Conservation (phyloP, 2,797 vertebrate species). For the Apogon hyalosoma region DNA sequence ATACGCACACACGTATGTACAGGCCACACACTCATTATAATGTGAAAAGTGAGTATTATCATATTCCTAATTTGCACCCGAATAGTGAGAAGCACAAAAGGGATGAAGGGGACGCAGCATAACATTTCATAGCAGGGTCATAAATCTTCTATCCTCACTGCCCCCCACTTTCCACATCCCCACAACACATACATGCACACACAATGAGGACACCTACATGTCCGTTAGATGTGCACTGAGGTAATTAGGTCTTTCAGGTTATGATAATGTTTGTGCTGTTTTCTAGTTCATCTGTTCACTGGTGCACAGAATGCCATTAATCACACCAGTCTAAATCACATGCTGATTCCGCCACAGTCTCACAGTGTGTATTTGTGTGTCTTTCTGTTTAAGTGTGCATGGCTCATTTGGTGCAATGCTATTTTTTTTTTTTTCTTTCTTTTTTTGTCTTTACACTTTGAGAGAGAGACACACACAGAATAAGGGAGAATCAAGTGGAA, state of each 20-base stretch:
- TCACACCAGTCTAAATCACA: conserved; percentile 72
- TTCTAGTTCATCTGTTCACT: conserved; percentile 75
- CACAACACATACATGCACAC: neutral
- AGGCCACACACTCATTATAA: conserved; percentile 55
- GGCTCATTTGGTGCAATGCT: conserved; percentile 42
- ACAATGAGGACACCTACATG: conserved; percentile 18
- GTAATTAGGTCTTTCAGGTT: conserved; percentile 81
- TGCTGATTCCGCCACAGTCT: conserved; percentile 56
- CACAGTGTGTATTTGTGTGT: conserved; percentile 1
- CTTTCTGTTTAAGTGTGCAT: conserved; percentile 20
- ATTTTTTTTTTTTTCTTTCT: conserved; percentile 23
- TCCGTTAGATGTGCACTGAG: conserved; percentile 65
- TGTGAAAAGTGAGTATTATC: conserved; percentile 66
- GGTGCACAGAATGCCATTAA: conserved; percentile 73
- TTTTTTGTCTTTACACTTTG: no score
- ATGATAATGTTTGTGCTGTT: conserved; percentile 82
- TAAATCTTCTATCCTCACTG: conserved; percentile 69
- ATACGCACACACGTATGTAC: conserved; percentile 18
- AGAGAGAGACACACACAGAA: neutral
- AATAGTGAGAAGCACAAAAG: conserved; percentile 66
- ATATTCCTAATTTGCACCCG: conserved; percentile 69
- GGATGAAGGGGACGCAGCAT: conserved; percentile 41
- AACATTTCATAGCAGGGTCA: conserved; percentile 64
- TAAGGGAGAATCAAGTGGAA: conserved; percentile 6
- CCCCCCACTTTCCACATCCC: neutral